Percentiles rank a stretch among this genome's conserved stretches.
Evolutionary conservation across 2,888 invertebrate genomes (phyloP).

Genomic region (Macrophya annulata): DNA sequence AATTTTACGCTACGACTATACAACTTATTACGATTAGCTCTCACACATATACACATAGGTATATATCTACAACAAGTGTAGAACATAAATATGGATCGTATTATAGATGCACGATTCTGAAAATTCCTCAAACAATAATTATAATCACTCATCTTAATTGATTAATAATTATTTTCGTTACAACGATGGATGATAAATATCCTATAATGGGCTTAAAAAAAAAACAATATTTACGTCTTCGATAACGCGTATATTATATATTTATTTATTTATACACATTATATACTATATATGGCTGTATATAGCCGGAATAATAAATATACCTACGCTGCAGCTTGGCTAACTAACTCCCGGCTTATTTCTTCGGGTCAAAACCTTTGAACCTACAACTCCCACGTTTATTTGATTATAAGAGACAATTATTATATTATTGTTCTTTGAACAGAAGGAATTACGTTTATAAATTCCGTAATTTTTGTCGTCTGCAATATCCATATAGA

Average conservation of each 20-base stretch:
- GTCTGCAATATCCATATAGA: too few species aligned
- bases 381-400: slow-evolving; percentile 32
- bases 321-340: not conserved
- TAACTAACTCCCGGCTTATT: slow-evolving; percentile 29
- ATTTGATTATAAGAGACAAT: slow-evolving; percentile 33
- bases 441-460: slow-evolving; percentile 7
- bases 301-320: not conserved
- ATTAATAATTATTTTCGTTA: not conserved
- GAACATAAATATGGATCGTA: not conserved
- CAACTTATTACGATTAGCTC: slow-evolving; percentile 16
- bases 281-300: not conserved
- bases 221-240: not conserved
- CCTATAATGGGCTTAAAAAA: not conserved
- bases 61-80: not conserved
- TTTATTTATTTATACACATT: not conserved
- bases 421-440: not conserved
- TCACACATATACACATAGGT: not conserved
- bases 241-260: slow-evolving; percentile 12
- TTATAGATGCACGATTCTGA: not conserved
- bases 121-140: not conserved
- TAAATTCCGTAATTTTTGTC: not conserved
- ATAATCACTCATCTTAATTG: not conserved
- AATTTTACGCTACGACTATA: slow-evolving; percentile 6
- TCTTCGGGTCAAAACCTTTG: slow-evolving; percentile 44
- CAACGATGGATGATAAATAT: not conserved